Percentiles rank a stretch among this genome's conserved stretches.
Conservation (phyloP, 2,888 invertebrate species). For the Hydriomena furcata region DNA sequence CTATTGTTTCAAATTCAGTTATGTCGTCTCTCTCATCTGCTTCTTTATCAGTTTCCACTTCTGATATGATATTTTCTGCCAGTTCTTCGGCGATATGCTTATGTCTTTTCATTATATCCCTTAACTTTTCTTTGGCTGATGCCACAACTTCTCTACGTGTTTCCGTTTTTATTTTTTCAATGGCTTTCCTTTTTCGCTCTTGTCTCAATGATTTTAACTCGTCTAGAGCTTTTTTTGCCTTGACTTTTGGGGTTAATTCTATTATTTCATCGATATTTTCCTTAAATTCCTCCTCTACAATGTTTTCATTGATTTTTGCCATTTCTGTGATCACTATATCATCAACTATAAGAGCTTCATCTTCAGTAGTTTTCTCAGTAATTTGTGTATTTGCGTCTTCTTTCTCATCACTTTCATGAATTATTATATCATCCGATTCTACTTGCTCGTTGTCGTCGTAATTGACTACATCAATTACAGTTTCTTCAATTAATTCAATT, state of each 20-base stretch:
- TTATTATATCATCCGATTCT: conserved; percentile 27
- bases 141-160: conserved; percentile 75
- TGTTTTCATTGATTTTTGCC: conserved; percentile 16
- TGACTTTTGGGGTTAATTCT: conserved; percentile 39
- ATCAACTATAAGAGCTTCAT: conserved; percentile 17
- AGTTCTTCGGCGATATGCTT: conserved; percentile 70
- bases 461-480: conserved; percentile 29
- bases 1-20: conserved; percentile 49
- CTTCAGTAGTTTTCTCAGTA: conserved; percentile 25
- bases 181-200: conserved; percentile 71
- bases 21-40: conserved; percentile 63
- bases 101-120: conserved; percentile 77
- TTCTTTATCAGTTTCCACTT: conserved; percentile 41
- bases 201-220: conserved; percentile 60
- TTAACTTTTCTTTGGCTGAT: conserved; percentile 77
- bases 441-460: conserved; percentile 15
- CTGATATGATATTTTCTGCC: conserved; percentile 49
- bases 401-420: conserved; percentile 16
- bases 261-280: conserved; percentile 21
- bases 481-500: conserved; percentile 16
- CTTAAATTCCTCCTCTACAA: conserved; percentile 6
- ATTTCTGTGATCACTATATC: neutral
- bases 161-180: conserved; percentile 75
- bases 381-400: conserved; percentile 3
- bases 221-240: conserved; percentile 59